These are phyloP conservation scores for Junonia oenone DNA, from an alignment of 2,888 invertebrate genomes.

Conservation along the genomic window DNA sequence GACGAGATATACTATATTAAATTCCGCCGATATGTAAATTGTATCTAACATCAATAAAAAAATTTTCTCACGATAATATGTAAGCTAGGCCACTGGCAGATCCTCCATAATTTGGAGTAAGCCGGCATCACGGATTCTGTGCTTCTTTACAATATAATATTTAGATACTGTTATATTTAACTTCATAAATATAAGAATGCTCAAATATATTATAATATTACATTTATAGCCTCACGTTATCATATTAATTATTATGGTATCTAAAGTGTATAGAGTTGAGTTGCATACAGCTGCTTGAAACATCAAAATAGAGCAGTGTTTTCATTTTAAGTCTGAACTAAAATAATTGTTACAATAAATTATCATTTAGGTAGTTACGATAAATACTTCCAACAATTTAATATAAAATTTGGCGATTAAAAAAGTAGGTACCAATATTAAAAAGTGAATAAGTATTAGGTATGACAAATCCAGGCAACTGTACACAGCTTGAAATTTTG, in stretches of 20 bases:
- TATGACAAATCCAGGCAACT: neutral
- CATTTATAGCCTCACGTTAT: neutral
- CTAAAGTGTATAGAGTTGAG: neutral
- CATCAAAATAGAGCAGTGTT: too few species aligned
- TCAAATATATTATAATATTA: neutral
- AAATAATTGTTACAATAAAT: too few species aligned
- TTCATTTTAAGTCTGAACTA: too few species aligned
- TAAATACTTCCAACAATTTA: too few species aligned
- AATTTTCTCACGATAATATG: conserved; percentile 34
- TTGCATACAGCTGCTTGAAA: neutral
- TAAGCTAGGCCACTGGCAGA: conserved; percentile 34
- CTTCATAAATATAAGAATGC: neutral
- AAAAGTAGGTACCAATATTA: too few species aligned
- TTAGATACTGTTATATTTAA: neutral
- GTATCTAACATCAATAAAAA: conserved; percentile 62
- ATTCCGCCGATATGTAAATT: conserved; percentile 62
- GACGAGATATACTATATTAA: conserved; percentile 48
- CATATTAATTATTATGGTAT: neutral
- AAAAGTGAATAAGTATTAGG: neutral
- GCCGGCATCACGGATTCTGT: neutral
- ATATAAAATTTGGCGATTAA: too few species aligned
- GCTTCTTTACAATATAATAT: neutral
- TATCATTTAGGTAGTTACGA: too few species aligned
- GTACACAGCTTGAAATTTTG: neutral
- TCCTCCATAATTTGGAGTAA: conserved; percentile 2